Evolutionary conservation across 2,797 vertebrate genomes (phyloP).

Genomic region (Liasis olivaceus): DNA sequence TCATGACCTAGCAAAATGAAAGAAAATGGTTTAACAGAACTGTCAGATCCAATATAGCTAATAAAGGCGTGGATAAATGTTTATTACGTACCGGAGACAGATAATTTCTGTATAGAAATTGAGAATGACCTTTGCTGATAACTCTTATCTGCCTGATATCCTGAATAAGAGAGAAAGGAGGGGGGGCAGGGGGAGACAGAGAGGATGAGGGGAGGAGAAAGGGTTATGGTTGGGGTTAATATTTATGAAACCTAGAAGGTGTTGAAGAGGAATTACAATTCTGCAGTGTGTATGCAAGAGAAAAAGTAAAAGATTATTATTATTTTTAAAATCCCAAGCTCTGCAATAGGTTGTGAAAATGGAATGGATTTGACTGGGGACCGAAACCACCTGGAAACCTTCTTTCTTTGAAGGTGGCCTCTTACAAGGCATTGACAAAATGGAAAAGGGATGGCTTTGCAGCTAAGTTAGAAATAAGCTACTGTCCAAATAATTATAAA

Average conservation of each 20-base stretch:
- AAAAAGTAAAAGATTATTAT: slow-evolving; percentile 18
- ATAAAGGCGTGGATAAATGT: slow-evolving; percentile 99
- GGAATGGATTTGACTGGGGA: not conserved
- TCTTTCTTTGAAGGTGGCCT: not conserved
- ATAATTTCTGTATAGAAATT: slow-evolving; percentile 99
- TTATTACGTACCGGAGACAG: slow-evolving; percentile 98
- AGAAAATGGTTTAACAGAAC: slow-evolving; percentile 98
- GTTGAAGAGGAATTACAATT: slow-evolving; percentile 64
- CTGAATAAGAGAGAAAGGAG: slow-evolving; percentile 79
- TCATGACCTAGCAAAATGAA: slow-evolving; percentile 91
- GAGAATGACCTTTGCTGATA: slow-evolving; percentile 98
- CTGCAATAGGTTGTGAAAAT: not conserved
- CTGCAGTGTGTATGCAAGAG: slow-evolving; percentile 33
- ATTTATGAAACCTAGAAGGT: slow-evolving; percentile 66
- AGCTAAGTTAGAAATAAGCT: not conserved
- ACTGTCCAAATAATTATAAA: not conserved
- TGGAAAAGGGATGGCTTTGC: not conserved
- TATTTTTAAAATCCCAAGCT: not conserved
- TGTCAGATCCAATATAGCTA: slow-evolving; percentile 99
- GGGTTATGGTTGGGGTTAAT: slow-evolving; percentile 58
- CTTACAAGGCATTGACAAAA: not conserved
- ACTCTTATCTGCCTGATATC: slow-evolving; percentile 87
- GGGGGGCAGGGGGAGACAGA: slow-evolving; percentile 32
- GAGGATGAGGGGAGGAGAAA: not conserved
- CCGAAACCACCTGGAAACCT: accelerated